Percentiles rank a stretch among this genome's conserved stretches.
phyloP scores from a whole-genome alignment of 1,140 invertebrate genomes.

The Homarus americanus region DNA sequence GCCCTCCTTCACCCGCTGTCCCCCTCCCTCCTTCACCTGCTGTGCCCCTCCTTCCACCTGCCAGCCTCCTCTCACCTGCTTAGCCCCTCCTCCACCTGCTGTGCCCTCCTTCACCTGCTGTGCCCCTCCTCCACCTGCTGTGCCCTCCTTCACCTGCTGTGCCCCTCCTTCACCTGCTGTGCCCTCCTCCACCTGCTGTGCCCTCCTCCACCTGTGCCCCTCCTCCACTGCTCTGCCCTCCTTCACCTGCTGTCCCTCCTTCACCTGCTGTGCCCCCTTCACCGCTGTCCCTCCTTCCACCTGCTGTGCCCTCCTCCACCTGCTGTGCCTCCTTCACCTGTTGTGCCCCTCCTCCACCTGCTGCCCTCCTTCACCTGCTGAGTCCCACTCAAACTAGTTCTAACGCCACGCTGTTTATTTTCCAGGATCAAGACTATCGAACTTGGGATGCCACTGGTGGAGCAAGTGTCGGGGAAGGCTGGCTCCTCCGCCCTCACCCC shows the following conservation, averaged over 20 bases:
- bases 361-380: too few species aligned
- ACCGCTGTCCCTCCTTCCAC: background rate
- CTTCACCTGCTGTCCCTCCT: background rate
- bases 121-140: background rate
- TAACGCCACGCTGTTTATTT: constrained; percentile 19
- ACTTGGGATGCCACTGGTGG: constrained; percentile 24
- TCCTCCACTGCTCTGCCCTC: too few species aligned
- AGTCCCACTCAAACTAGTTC: too few species aligned
- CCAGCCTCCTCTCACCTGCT: too few species aligned
- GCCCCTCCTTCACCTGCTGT: background rate
- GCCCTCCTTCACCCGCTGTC: background rate
- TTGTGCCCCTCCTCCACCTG: background rate
- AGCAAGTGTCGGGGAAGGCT: background rate
- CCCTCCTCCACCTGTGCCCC: background rate
- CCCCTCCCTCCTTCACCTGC: background rate
- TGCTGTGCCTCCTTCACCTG: background rate
- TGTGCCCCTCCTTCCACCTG: background rate
- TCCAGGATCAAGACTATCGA: constrained; percentile 54
- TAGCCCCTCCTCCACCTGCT: background rate
- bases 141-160: background rate
- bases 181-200: background rate
- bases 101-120: too few species aligned
- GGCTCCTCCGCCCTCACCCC: background rate
- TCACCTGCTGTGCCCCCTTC: too few species aligned
- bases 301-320: background rate